Conservation (phyloP, 23 tunicate genomes). For the Oikopleura albicans region DNA sequence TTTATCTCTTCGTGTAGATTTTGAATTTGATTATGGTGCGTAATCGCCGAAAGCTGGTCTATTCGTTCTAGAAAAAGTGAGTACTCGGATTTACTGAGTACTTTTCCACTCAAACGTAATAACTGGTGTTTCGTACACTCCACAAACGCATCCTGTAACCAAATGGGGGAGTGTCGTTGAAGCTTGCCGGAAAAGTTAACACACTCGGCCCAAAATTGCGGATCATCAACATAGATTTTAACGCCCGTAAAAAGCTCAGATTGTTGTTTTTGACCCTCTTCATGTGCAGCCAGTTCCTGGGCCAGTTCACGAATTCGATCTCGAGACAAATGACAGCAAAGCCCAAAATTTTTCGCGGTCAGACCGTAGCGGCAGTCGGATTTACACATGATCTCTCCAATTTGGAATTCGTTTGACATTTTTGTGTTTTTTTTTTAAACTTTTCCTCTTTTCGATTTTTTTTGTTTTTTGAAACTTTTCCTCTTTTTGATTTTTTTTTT, state of each 20-base stretch:
- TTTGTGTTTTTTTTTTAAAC: background rate
- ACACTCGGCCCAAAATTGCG: background rate
- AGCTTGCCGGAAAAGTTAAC: background rate
- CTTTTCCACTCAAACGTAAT: background rate
- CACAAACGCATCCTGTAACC: background rate
- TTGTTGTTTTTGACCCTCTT: background rate
- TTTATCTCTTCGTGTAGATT: background rate
- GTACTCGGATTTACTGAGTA: background rate
- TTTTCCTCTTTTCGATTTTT: too few relatives aligned
- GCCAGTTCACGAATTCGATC: background rate
- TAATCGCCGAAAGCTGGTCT: background rate
- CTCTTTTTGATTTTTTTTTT: too few relatives aligned
- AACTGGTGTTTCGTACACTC: background rate
- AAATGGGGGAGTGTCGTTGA: background rate
- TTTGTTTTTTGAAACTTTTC: too few relatives aligned
- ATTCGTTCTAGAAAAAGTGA: background rate
- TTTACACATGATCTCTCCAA: background rate
- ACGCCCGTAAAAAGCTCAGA: background rate
- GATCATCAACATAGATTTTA: background rate
- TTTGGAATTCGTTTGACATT: background rate
- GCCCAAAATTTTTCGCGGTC: background rate
- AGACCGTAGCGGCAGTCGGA: slow-evolving; percentile 16
- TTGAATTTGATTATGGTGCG: background rate
- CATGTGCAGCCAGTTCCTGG: background rate
- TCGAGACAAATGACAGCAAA: background rate